phyloP scores from a whole-genome alignment of 2,888 invertebrate genomes.

The Ophonus ardosiacus region DNA sequence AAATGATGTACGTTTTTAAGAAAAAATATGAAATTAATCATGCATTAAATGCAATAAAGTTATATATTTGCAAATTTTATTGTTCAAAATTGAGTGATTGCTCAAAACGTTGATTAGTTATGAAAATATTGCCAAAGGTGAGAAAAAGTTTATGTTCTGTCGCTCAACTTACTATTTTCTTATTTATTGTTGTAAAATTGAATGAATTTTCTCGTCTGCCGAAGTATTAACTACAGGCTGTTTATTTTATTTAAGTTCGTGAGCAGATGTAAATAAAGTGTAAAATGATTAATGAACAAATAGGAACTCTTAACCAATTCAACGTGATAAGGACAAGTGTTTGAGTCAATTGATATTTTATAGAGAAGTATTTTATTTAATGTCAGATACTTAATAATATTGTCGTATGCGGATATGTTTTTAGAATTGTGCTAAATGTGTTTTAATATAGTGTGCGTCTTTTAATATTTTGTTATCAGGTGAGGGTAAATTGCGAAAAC shows the following conservation, averaged over 20 bases:
- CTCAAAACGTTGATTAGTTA: not conserved
- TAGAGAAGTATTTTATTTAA: conserved; percentile 53
- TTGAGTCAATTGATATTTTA: conserved; percentile 62
- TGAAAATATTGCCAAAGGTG: not conserved
- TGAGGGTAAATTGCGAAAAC: not conserved
- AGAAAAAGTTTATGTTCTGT: not conserved
- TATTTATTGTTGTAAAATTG: not conserved
- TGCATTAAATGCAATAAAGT: too few relatives aligned
- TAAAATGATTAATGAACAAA: conserved; percentile 49
- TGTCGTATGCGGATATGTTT: conserved; percentile 51
- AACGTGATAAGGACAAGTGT: conserved; percentile 57
- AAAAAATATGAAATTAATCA: too few relatives aligned
- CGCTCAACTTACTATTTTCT: not conserved
- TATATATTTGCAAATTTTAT: too few relatives aligned
- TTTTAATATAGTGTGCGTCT: conserved; percentile 52
- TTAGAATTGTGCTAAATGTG: conserved; percentile 58
- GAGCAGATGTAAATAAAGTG: conserved; percentile 47
- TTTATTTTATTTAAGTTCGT: conserved; percentile 47
- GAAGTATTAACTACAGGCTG: conserved; percentile 49
- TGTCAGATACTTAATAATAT: conserved; percentile 58
- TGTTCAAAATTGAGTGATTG: too few relatives aligned
- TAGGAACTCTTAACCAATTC: conserved; percentile 53
- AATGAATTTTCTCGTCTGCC: conserved; percentile 14
- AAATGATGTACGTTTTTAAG: too few relatives aligned
- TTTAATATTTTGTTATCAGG: conserved; percentile 44